Base-by-base conservation (phyloP, 1,140 invertebrate species). In the Drosophila seguyi region DNA sequence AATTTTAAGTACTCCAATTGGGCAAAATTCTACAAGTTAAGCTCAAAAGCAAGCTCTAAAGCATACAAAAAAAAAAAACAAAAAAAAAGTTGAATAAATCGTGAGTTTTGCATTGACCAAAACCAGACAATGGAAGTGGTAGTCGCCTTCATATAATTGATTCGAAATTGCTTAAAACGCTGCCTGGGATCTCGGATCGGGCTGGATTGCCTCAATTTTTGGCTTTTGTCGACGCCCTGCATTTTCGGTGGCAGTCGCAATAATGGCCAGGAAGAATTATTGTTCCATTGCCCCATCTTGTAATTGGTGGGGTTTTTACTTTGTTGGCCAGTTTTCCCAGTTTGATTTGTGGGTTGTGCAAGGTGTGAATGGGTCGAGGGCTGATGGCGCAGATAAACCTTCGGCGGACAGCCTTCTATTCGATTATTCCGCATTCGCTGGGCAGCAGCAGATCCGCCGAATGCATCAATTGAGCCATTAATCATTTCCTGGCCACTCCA, bases 401-500 rank as follows among this genome's bases (percentile, higher is more conserved):
- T 53, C 39, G 41, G 41, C 29, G 29, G 13, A 42, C 45, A 68
- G 47, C 73, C 72, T 75, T 75, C 31, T 58, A 41, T 58, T 53
- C 39, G 41, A 44, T 66, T 52, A 67, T 68, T 44, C 60, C 52
- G 45, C 60, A 48, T 56, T 75, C 38, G 38, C 48, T 66, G 36
- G 29, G 52, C 25, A 50, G 34, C 22, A 48, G 52, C 47, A 47
- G 45, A 48, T 8, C 25, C 59, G 20, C 29, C 36, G 44, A 72
- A 59, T 72, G 68, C 66, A 74, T 78, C 58, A 82, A 82, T 82
- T 52, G 68, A 47, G 31, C 41, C 74, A 82, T 82, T 82, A 82
- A 82, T 82, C 80, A 82, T 82, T 82, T 82, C 80, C 48, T 82
- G 73, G 68, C 74, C 73, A 78, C 75, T 73, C 57, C 79, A 78